These are phyloP conservation scores for Pollenia griseotomentosa DNA, from an alignment of 2,888 invertebrate genomes.

Conservation along the genomic window DNA sequence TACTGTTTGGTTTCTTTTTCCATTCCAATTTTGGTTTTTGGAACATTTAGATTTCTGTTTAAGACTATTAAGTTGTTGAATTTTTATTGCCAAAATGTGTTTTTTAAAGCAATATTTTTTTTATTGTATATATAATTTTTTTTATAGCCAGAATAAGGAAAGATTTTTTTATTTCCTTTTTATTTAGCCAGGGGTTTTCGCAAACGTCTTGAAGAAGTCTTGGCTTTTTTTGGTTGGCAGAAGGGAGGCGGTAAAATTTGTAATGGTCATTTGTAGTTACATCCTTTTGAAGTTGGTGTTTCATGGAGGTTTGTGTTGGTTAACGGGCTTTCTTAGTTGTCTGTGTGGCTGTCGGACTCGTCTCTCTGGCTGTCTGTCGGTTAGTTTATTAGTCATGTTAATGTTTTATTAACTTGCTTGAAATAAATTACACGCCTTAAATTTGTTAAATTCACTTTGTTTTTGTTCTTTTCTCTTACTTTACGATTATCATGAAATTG, in stretches of 20 bases:
- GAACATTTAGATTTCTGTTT: conserved; percentile 66
- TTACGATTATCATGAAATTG: conserved; percentile 2
- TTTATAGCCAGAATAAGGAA: not conserved
- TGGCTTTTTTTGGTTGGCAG: not conserved
- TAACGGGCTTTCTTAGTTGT: not conserved
- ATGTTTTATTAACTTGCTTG: conserved; percentile 57
- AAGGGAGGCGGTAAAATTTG: conserved; percentile 18
- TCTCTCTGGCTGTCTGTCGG: not conserved
- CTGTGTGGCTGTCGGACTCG: not conserved
- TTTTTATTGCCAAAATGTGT: conserved; percentile 66
- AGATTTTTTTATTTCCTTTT: conserved; percentile 7
- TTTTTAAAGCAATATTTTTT: conserved; percentile 52
- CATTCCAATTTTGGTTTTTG: conserved; percentile 60
- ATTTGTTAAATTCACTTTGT: not conserved
- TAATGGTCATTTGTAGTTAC: conserved; percentile 49
- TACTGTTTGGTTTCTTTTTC: conserved; percentile 27
- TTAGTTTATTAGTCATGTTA: conserved; percentile 52
- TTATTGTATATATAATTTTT: not conserved
- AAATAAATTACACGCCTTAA: conserved; percentile 64
- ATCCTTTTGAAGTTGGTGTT: conserved; percentile 44
- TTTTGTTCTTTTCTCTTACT: not conserved
- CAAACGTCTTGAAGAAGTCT: not conserved
- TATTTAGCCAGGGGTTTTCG: conserved; percentile 5
- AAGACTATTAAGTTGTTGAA: conserved; percentile 71
- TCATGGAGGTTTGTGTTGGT: not conserved